Conservation (phyloP, 2,888 invertebrate genomes). For the Ptychoptera albimana region DNA sequence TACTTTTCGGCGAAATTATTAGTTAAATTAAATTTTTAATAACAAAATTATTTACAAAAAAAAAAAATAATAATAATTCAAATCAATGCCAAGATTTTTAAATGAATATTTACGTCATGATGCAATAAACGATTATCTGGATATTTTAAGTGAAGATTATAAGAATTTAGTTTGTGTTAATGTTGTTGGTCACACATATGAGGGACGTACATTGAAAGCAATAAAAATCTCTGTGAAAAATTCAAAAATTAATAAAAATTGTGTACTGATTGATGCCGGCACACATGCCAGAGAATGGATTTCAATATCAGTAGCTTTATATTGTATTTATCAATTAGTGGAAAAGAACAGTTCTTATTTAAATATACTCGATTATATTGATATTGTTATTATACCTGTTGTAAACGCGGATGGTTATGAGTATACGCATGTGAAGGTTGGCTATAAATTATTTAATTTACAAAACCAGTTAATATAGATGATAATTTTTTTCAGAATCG, state of each 20-base stretch:
- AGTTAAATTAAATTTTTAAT: too few species aligned
- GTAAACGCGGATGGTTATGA: slow-evolving; percentile 61
- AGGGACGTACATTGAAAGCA: slow-evolving; percentile 21
- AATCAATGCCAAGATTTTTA: not conserved
- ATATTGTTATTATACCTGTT: slow-evolving; percentile 49
- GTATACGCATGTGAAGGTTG: slow-evolving; percentile 36
- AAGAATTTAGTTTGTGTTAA: slow-evolving; percentile 19
- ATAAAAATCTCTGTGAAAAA: slow-evolving; percentile 22
- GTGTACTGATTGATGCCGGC: slow-evolving; percentile 28
- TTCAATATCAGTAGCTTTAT: slow-evolving; percentile 40
- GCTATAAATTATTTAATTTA: slow-evolving; percentile 10
- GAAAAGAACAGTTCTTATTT: slow-evolving; percentile 30
- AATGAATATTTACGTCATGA: slow-evolving; percentile 18
- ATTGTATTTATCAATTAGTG: slow-evolving; percentile 40
- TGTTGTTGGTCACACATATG: slow-evolving; percentile 23
- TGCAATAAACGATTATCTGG: slow-evolving; percentile 25
- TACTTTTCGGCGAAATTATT: too few species aligned
- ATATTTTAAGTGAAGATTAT: slow-evolving; percentile 20
- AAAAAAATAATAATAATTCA: too few species aligned
- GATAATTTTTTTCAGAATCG: slow-evolving; percentile 21
- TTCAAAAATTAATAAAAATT: slow-evolving; percentile 12
- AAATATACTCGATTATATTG: slow-evolving; percentile 37
- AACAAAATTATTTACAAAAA: too few species aligned
- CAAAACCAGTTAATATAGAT: not conserved
- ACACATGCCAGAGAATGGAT: slow-evolving; percentile 53